Evolutionary conservation across 2,113 vertebrate genomes (phyloP).

Genomic region (Felis chaus): DNA sequence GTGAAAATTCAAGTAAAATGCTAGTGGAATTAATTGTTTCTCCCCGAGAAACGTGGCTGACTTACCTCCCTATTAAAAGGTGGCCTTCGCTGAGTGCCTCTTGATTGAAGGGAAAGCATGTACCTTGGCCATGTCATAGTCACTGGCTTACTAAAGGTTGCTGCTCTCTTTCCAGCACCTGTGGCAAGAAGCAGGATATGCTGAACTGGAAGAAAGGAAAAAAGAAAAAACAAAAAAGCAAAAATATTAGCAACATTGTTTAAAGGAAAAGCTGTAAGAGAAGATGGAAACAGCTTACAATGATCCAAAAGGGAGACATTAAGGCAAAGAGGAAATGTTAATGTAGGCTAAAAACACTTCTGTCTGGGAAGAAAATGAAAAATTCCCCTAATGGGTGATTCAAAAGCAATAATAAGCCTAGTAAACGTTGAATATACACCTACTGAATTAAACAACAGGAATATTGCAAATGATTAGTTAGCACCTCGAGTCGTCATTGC

Average conservation of each 20-base stretch:
- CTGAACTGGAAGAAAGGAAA: neutral
- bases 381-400: neutral
- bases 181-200: neutral
- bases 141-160: neutral
- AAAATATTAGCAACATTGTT: conserved; percentile 14
- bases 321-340: conserved; percentile 44
- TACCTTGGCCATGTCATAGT: neutral
- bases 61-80: neutral
- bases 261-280: conserved; percentile 20
- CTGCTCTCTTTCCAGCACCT: conserved; percentile 22
- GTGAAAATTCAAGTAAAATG: neutral
- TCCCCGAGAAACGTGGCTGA: neutral
- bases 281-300: conserved; percentile 4
- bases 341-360: conserved; percentile 12
- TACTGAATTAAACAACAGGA: neutral
- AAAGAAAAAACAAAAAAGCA: neutral
- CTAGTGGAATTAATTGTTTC: neutral
- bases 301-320: conserved; percentile 39
- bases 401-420: neutral
- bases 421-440: neutral
- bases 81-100: neutral
- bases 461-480: neutral
- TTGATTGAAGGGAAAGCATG: neutral
- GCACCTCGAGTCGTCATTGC: neutral
- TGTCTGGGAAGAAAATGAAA: conserved; percentile 47